These are phyloP conservation scores for Antheraea pernyi DNA, from an alignment of 1,140 invertebrate species.

Conservation along the genomic window DNA sequence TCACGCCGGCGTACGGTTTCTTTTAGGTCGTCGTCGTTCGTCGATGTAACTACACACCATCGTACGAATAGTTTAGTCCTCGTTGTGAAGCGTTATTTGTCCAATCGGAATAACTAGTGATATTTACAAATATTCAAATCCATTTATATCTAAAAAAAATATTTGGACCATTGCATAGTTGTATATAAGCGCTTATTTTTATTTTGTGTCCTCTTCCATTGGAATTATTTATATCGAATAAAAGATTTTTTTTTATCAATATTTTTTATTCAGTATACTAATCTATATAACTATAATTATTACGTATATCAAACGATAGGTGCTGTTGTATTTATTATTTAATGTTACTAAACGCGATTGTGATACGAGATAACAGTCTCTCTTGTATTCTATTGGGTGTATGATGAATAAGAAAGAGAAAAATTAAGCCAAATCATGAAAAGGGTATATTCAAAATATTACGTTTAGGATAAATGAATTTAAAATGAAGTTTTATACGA, in stretches of 20 bases:
- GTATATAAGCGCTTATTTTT: constrained; percentile 54
- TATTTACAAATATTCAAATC: constrained; percentile 51
- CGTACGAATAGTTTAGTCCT: constrained; percentile 24
- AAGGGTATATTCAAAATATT: constrained; percentile 70
- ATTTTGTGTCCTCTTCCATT: constrained; percentile 45
- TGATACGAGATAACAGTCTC: constrained; percentile 63
- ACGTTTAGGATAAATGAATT: constrained; percentile 68
- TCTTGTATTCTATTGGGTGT: constrained; percentile 60
- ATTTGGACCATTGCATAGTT: constrained; percentile 66
- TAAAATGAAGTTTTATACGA: constrained; percentile 68
- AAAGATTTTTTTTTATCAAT: constrained; percentile 50
- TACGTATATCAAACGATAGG: constrained; percentile 66
- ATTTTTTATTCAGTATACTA: constrained; percentile 51
- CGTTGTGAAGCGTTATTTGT: constrained; percentile 65
- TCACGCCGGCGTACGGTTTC: constrained; percentile 18
- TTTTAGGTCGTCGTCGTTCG: too few species aligned
- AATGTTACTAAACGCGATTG: constrained; percentile 65
- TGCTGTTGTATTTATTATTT: constrained; percentile 75
- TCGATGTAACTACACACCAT: too few species aligned
- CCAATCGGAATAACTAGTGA: constrained; percentile 53
- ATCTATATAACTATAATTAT: constrained; percentile 37
- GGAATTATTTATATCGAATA: constrained; percentile 52
- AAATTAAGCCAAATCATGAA: constrained; percentile 71
- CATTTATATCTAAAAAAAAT: constrained; percentile 30
- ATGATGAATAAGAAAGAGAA: constrained; percentile 42